Conservation (phyloP, 1,140 invertebrate genomes). For the Venustaconcha ellipsiformis region DNA sequence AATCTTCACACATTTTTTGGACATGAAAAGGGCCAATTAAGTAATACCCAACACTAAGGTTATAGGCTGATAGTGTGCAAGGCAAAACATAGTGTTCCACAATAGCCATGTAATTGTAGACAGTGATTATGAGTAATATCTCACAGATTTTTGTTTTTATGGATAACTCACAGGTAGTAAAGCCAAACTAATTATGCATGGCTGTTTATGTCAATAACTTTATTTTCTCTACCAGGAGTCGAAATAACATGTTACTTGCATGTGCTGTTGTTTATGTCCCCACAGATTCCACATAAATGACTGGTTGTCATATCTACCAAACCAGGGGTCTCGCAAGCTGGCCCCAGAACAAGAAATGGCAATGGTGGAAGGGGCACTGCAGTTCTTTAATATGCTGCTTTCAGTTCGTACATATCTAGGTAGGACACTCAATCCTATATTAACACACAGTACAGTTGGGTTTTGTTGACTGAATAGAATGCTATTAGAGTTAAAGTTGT, state of each 20-base stretch:
- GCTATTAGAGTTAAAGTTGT: not conserved
- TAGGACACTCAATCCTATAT: conserved; percentile 61
- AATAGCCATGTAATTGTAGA: not conserved
- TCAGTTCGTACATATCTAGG: conserved; percentile 91
- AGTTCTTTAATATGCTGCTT: conserved; percentile 90
- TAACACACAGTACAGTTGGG: not conserved
- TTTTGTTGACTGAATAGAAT: not conserved
- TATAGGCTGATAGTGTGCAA: too few relatives aligned
- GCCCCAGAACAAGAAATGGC: conserved; percentile 73
- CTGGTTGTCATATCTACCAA: conserved; percentile 83
- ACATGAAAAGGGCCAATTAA: too few relatives aligned
- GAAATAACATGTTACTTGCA: not conserved
- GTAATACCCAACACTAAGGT: too few relatives aligned
- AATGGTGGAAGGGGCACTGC: conserved; percentile 93
- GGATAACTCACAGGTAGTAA: too few relatives aligned
- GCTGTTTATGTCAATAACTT: too few relatives aligned
- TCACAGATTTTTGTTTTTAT: not conserved
- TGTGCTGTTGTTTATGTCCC: not conserved
- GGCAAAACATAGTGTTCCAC: not conserved
- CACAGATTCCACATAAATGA: conserved; percentile 72
- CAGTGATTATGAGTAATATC: not conserved
- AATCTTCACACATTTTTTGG: too few relatives aligned
- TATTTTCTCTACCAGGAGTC: too few relatives aligned
- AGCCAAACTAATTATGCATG: too few relatives aligned
- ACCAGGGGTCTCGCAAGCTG: conserved; percentile 67